phyloP scores from a whole-genome alignment of 2,888 invertebrate genomes.

The Dryobotodes eremita region DNA sequence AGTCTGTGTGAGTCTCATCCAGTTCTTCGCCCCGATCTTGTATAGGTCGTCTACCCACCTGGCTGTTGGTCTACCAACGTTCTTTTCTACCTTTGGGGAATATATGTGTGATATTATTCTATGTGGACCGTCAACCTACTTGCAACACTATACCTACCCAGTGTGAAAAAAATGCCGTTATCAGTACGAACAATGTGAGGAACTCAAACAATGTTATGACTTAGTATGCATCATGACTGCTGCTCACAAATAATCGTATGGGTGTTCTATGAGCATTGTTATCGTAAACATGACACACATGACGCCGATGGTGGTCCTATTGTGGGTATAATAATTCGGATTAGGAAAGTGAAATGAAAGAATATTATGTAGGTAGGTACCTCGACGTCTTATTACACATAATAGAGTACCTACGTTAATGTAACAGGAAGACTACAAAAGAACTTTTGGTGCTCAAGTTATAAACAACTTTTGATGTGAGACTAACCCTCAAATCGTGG shows the following conservation, averaged over 20 bases:
- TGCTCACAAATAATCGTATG: constrained; percentile 29
- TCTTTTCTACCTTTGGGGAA: neutral
- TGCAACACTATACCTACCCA: neutral
- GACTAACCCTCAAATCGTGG: neutral
- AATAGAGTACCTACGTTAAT: neutral
- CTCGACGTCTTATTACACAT: neutral
- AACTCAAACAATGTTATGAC: constrained; percentile 25
- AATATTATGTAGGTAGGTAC: neutral
- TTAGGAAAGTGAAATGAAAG: neutral
- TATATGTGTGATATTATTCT: neutral
- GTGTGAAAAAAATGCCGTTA: constrained; percentile 24
- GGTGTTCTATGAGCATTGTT: constrained; percentile 40
- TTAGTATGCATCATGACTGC: constrained; percentile 43
- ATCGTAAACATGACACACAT: constrained; percentile 44
- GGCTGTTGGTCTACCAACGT: no score
- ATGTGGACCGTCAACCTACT: neutral
- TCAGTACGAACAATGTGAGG: neutral
- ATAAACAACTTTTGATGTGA: neutral
- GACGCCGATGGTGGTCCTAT: constrained; percentile 53
- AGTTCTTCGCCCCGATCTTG: no score
- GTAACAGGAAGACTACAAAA: neutral
- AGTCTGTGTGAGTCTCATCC: no score
- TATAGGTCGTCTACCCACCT: no score
- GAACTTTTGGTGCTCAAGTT: neutral
- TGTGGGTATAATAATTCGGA: neutral